Evolutionary conservation across 1,140 invertebrate species (phyloP).

Genomic region (Camponotus vicinus): DNA sequence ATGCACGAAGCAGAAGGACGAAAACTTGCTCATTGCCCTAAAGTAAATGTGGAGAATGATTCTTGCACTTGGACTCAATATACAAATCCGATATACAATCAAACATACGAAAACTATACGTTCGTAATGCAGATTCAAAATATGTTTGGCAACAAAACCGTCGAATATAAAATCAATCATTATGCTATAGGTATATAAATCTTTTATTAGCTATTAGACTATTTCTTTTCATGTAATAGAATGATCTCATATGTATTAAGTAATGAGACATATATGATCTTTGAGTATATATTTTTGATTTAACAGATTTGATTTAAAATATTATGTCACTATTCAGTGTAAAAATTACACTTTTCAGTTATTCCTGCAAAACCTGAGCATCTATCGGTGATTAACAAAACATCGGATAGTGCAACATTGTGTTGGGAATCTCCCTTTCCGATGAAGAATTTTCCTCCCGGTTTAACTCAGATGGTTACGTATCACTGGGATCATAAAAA

Average conservation of each 20-base stretch:
- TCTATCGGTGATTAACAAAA: constrained; percentile 86
- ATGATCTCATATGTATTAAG: background rate
- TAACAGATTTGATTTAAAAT: too few species aligned
- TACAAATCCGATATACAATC: constrained; percentile 88
- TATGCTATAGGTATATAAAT: constrained; percentile 86
- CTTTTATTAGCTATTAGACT: background rate
- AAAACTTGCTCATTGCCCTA: constrained; percentile 78
- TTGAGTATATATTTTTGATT: background rate
- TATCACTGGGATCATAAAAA: constrained; percentile 87
- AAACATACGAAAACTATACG: constrained; percentile 86
- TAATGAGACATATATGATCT: background rate
- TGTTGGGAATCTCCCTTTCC: constrained; percentile 88
- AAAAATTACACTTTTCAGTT: constrained; percentile 82
- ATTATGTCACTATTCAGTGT: constrained; percentile 7
- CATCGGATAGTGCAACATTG: constrained; percentile 87
- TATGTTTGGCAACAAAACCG: constrained; percentile 84
- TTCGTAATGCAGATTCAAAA: constrained; percentile 86
- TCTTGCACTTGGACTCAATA: constrained; percentile 86
- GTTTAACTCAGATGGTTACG: constrained; percentile 88
- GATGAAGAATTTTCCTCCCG: constrained; percentile 87
- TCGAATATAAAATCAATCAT: constrained; percentile 88
- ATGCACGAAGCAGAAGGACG: constrained; percentile 80
- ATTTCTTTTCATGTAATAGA: background rate
- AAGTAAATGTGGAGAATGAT: constrained; percentile 4
- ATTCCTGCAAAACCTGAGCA: constrained; percentile 87